Conservation (phyloP, 2,113 vertebrate species). For the Oxyura jamaicensis region DNA sequence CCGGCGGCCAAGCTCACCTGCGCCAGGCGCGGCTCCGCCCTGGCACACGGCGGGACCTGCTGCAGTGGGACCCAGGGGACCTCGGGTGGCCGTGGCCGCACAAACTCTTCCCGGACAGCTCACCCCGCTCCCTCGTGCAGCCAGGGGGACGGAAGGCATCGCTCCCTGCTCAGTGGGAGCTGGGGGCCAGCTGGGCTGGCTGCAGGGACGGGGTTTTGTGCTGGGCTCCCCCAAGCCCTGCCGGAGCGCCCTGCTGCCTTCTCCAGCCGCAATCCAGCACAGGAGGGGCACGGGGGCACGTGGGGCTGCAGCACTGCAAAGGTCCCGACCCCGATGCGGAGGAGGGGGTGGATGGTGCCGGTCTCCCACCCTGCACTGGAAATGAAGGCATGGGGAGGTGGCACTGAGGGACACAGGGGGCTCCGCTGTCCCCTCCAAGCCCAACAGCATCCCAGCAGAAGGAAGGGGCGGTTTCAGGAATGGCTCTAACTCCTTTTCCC, state of each 20-base stretch:
- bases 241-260: neutral
- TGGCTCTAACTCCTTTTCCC: neutral
- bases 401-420: neutral
- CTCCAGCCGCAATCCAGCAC: rapidly evolving
- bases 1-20: neutral
- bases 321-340: neutral
- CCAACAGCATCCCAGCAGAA: neutral
- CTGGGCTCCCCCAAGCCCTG: rapidly evolving
- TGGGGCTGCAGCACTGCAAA: neutral
- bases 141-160: neutral
- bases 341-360: neutral
- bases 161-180: neutral
- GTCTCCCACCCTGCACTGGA: neutral
- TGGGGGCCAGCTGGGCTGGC: neutral
- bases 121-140: rapidly evolving
- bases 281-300: neutral
- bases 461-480: neutral
- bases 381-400: neutral
- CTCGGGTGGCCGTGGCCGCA: neutral
- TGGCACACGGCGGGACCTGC: neutral
- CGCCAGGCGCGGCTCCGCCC: neutral
- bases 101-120: rapidly evolving
- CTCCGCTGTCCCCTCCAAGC: neutral
- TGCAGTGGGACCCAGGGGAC: neutral
- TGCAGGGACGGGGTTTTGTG: neutral